Conservation (phyloP, 2,797 vertebrate genomes). For the Octomys mimax region DNA sequence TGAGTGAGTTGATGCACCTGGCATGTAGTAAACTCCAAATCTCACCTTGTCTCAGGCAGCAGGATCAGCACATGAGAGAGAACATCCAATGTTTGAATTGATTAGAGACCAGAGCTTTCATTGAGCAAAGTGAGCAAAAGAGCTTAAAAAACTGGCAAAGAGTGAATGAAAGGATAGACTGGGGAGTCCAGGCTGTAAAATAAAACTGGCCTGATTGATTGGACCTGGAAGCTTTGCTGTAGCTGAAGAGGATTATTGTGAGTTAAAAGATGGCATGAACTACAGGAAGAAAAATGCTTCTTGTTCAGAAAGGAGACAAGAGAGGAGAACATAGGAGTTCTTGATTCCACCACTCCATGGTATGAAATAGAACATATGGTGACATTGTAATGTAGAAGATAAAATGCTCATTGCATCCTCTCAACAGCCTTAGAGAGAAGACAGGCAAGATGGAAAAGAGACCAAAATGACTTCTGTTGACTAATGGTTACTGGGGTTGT, state of each 20-base stretch:
- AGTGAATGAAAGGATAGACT: not conserved
- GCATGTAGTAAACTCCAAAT: fast-evolving
- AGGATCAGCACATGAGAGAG: fast-evolving
- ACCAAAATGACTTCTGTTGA: not conserved
- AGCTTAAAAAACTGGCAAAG: not conserved
- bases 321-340: not conserved
- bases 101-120: not conserved
- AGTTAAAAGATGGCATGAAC: fast-evolving
- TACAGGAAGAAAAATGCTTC: too few species aligned
- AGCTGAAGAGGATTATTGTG: not conserved
- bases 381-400: not conserved
- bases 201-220: not conserved
- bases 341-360: not conserved
- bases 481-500: not conserved
- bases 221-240: not conserved
- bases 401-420: not conserved
- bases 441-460: not conserved
- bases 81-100: too few species aligned
- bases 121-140: not conserved
- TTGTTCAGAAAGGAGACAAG: not conserved
- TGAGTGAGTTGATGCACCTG: not conserved
- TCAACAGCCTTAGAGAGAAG: not conserved
- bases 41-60: fast-evolving
- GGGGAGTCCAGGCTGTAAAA: not conserved
- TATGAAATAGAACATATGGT: not conserved